Conservation (phyloP, 2,888 invertebrate species). For the Alloscopus bannaensis region DNA sequence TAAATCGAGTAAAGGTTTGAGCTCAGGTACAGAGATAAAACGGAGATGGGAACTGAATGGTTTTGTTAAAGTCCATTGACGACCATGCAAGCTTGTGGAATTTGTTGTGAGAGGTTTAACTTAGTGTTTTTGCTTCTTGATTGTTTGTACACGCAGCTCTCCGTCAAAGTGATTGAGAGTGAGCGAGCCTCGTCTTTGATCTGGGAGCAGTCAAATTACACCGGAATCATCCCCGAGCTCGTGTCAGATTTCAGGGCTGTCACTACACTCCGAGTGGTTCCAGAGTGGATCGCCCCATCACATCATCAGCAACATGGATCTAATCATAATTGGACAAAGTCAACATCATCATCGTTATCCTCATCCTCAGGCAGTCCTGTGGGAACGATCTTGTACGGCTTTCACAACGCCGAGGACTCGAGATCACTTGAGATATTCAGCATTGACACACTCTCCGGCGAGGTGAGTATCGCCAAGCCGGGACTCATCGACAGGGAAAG, state of each 20-base stretch:
- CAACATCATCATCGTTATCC: too few species aligned
- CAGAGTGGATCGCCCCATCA: neutral
- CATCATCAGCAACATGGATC: neutral
- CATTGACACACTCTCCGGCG: conserved; percentile 90
- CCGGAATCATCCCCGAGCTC: conserved; percentile 69
- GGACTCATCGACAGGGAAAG: conserved; percentile 88
- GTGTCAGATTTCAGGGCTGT: conserved; percentile 64
- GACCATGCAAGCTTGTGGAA: too few species aligned
- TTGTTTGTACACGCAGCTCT: conserved; percentile 57
- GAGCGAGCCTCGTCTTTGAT: conserved; percentile 70
- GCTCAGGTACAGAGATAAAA: too few species aligned
- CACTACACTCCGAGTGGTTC: conserved; percentile 63
- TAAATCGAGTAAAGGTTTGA: too few species aligned
- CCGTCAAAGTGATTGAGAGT: conserved; percentile 72
- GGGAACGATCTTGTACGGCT: conserved; percentile 71
- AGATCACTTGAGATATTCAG: conserved; percentile 79
- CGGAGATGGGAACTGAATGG: too few species aligned
- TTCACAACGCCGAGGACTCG: conserved; percentile 72
- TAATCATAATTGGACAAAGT: conserved; percentile 40
- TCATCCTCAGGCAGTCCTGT: conserved; percentile 2
- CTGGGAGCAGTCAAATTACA: conserved; percentile 72
- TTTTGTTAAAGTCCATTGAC: too few species aligned
- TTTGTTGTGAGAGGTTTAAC: conserved; percentile 4
- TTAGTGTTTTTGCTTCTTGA: neutral
- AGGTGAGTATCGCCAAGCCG: conserved; percentile 85